phyloP scores from a whole-genome alignment of 1,140 invertebrate genomes.

The Drepana arcuata region DNA sequence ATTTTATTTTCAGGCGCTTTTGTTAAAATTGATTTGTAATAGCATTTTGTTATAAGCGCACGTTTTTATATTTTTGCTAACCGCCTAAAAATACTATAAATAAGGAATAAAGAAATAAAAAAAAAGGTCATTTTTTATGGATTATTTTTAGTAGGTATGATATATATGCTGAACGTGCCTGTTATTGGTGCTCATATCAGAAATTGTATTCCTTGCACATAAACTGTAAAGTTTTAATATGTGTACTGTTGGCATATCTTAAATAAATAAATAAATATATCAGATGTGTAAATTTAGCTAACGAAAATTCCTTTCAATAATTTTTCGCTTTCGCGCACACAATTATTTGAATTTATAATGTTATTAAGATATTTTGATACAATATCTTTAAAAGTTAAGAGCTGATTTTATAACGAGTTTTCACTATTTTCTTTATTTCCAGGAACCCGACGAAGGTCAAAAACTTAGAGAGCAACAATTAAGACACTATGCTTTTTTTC shows the following conservation, averaged over 20 bases:
- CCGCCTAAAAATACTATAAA: neutral
- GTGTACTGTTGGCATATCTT: neutral
- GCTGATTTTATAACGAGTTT: too few species aligned
- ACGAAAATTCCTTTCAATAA: neutral
- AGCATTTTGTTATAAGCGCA: neutral
- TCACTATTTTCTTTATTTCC: conserved; percentile 9
- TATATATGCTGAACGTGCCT: too few species aligned
- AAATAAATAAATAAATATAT: neutral
- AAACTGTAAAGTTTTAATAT: too few species aligned
- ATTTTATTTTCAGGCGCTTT: neutral
- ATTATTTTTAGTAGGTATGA: too few species aligned
- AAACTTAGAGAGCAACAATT: conserved; percentile 79
- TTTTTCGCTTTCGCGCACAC: neutral
- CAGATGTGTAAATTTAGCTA: neutral
- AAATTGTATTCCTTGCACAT: too few species aligned
- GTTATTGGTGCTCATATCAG: too few species aligned
- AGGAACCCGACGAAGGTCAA: conserved; percentile 72
- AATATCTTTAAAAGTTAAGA: neutral
- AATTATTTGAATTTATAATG: neutral
- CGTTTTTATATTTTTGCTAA: neutral
- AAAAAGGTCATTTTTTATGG: neutral
- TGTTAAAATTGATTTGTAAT: neutral
- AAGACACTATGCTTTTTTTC: conserved; percentile 90
- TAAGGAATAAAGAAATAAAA: neutral
- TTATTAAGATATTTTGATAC: neutral